phyloP scores from a whole-genome alignment of 1,140 invertebrate genomes.

The Schlechtendalia chinensis region DNA sequence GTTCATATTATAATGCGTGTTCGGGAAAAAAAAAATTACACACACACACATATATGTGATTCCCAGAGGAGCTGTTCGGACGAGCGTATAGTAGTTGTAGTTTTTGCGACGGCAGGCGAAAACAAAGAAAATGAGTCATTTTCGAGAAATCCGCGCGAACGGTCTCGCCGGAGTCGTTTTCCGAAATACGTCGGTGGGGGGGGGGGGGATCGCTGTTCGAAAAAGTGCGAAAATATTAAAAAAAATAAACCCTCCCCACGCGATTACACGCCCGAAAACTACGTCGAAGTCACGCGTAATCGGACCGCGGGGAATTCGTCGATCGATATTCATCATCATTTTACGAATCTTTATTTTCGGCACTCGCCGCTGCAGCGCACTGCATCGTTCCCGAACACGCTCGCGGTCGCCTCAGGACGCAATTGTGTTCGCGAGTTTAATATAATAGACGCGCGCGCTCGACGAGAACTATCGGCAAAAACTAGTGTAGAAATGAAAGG shows the following conservation, averaged over 20 bases:
- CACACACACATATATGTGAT: neutral
- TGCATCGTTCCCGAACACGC: no score
- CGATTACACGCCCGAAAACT: neutral
- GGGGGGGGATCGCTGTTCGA: no score
- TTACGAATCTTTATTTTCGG: neutral
- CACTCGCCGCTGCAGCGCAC: neutral
- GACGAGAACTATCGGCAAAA: neutral
- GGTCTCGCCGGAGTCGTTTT: constrained; percentile 40
- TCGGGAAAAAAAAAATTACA: neutral
- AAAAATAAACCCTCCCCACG: neutral
- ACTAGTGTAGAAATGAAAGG: no score
- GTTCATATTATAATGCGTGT: neutral
- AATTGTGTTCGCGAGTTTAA: neutral
- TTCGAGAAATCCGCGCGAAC: neutral
- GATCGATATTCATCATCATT: neutral
- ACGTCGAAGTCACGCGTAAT: neutral
- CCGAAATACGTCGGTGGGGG: neutral
- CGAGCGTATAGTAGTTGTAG: neutral
- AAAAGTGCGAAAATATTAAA: neutral
- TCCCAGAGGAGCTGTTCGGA: constrained; percentile 18
- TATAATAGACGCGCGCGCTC: neutral
- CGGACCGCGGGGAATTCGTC: constrained; percentile 14
- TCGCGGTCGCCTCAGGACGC: no score
- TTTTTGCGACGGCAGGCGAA: neutral
- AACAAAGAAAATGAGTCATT: constrained; percentile 31